Percentiles rank a stretch among this genome's conserved stretches.
These are phyloP conservation scores for Bubo scandiacus DNA, from an alignment of 2,113 vertebrate species.

Conservation along the genomic window DNA sequence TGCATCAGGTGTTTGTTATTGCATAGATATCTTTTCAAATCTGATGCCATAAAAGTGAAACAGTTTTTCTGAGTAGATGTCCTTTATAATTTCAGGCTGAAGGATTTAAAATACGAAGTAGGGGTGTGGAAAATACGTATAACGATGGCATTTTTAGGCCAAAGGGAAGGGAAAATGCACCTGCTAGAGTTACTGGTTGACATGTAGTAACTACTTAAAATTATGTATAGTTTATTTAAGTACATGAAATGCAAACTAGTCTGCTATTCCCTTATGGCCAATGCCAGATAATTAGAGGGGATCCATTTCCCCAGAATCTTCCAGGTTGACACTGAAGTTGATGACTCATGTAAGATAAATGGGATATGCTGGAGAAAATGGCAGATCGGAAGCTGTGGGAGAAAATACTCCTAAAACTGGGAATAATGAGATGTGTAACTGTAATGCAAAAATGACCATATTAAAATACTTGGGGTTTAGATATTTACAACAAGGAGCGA, in stretches of 20 bases:
- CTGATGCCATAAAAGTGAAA: background rate
- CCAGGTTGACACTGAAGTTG: background rate
- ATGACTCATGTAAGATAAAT: background rate
- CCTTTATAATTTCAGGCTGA: background rate
- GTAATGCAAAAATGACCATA: background rate
- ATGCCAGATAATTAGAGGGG: background rate
- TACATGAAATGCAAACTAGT: background rate
- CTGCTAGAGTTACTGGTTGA: background rate
- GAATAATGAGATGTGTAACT: conserved; percentile 5
- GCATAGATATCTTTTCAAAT: background rate
- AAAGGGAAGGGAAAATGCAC: background rate
- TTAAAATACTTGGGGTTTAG: background rate
- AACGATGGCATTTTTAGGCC: background rate
- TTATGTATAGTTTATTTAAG: background rate
- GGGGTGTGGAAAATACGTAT: background rate
- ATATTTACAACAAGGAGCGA: background rate
- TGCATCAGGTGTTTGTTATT: background rate
- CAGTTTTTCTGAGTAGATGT: background rate
- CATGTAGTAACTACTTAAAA: background rate
- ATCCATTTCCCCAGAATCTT: background rate
- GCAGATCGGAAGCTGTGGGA: conserved; percentile 14
- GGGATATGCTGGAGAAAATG: background rate
- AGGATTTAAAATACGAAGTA: background rate
- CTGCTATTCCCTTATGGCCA: background rate
- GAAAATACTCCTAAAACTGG: conserved; percentile 7